A percentile compares a stretch with the other conserved stretches of the same genome.
Conservation (phyloP, 2,797 vertebrate genomes). For the Pyrocephalus nanus region DNA sequence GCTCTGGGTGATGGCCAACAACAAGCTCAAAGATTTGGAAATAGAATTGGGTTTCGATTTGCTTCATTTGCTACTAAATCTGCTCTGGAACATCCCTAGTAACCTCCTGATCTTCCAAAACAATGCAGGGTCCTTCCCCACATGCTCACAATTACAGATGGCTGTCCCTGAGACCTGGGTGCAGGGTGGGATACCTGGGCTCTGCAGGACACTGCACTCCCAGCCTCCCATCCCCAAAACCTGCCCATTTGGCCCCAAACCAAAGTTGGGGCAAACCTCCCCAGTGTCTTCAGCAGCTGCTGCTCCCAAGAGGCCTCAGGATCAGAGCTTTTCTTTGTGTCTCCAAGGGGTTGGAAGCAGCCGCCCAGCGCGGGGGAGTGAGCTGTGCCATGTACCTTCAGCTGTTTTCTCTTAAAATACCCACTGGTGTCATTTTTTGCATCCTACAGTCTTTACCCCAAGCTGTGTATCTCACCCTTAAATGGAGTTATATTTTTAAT, state of each 20-base stretch:
- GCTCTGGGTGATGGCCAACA: not conserved
- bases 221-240: not conserved
- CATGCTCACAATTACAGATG: fast-evolving
- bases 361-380: fast-evolving
- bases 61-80: not conserved
- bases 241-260: not conserved
- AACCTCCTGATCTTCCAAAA: not conserved
- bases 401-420: constrained; percentile 63
- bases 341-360: not conserved
- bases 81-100: not conserved
- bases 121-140: not conserved
- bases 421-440: constrained; percentile 54
- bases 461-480: constrained; percentile 60
- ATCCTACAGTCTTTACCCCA: constrained; percentile 50
- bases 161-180: not conserved
- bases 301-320: fast-evolving
- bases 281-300: not conserved
- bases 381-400: not conserved
- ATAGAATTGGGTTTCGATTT: not conserved
- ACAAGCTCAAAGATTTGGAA: not conserved
- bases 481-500: constrained; percentile 60
- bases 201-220: not conserved
- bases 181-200: not conserved
- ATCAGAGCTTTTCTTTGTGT: not conserved
- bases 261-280: not conserved